Conservation (phyloP, 37 sponge, comb jelly and placozoan species). For the Beroe ovata region DNA sequence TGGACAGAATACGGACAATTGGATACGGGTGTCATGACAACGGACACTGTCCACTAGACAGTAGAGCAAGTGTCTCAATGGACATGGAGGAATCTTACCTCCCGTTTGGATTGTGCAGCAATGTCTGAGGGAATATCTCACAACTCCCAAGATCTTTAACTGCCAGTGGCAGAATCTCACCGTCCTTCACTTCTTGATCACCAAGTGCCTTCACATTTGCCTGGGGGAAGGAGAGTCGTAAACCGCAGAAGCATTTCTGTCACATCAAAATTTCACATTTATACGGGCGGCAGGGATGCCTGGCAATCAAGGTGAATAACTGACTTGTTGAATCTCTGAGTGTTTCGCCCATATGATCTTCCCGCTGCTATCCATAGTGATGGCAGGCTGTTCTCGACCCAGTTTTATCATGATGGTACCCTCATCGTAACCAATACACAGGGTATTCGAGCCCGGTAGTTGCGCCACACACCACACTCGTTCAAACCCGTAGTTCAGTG, state of each 20-base stretch:
- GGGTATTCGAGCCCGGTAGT: conserved; percentile 81
- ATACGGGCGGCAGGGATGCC: too few relatives aligned
- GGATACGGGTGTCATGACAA: neutral
- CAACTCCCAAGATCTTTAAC: conserved; percentile 98
- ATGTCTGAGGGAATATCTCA: conserved; percentile 93
- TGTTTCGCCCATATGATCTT: conserved; percentile 97
- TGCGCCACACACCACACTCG: conserved; percentile 87
- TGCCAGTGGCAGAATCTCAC: conserved; percentile 88
- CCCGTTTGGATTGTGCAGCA: conserved; percentile 93
- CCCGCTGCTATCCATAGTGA: conserved; percentile 97
- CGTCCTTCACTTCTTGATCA: conserved; percentile 84
- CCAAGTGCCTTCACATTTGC: conserved; percentile 87
- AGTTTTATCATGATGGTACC: conserved; percentile 92
- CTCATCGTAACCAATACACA: conserved; percentile 95
- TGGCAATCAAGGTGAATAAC: too few relatives aligned
- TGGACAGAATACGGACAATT: too few relatives aligned
- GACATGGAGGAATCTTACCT: conserved; percentile 71
- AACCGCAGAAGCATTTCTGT: too few relatives aligned
- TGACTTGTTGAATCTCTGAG: conserved; percentile 91
- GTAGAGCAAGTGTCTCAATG: too few relatives aligned
- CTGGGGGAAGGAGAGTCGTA: too few relatives aligned
- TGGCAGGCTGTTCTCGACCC: conserved; percentile 96
- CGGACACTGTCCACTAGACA: neutral
- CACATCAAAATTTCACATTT: too few relatives aligned
- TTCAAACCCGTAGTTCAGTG: conserved; percentile 97